These are phyloP conservation scores for Urocitellus parryii DNA, from an alignment of 2,113 vertebrate species.

Conservation along the genomic window DNA sequence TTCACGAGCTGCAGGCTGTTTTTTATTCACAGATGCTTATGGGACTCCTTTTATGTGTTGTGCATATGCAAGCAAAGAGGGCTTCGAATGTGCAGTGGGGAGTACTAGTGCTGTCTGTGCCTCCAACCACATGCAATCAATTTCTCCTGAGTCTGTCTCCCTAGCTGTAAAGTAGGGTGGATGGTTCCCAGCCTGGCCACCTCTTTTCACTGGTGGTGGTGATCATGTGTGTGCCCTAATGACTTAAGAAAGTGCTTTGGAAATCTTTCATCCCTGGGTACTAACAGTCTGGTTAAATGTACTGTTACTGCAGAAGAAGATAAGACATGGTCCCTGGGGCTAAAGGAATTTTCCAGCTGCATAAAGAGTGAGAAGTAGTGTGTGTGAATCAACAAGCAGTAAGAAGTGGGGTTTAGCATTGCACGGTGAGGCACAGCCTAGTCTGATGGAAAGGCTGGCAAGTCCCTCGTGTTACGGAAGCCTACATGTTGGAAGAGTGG, in stretches of 20 bases:
- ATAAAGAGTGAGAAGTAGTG: background rate
- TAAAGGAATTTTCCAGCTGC: background rate
- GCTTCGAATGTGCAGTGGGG: background rate
- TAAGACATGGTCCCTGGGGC: background rate
- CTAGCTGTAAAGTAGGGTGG: background rate
- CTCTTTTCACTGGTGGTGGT: background rate
- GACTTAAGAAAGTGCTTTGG: background rate
- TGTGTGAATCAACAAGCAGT: background rate
- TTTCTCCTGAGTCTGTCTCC: background rate
- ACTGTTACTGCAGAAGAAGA: background rate
- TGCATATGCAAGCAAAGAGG: background rate
- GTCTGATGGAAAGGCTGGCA: background rate
- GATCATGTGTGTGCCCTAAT: background rate
- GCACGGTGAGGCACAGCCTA: background rate
- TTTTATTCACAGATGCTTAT: background rate
- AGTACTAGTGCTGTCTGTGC: background rate
- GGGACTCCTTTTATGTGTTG: background rate
- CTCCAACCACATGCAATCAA: background rate
- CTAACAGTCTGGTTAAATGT: background rate
- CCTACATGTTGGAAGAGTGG: background rate
- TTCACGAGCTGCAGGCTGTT: background rate
- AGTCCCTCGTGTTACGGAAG: background rate
- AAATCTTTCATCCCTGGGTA: background rate
- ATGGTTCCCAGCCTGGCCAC: background rate
- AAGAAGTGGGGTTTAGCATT: background rate